Percentiles rank a stretch among this genome's conserved stretches.
Evolutionary conservation across 2,888 invertebrate species (phyloP).

Genomic region (Epinotia bilunana): DNA sequence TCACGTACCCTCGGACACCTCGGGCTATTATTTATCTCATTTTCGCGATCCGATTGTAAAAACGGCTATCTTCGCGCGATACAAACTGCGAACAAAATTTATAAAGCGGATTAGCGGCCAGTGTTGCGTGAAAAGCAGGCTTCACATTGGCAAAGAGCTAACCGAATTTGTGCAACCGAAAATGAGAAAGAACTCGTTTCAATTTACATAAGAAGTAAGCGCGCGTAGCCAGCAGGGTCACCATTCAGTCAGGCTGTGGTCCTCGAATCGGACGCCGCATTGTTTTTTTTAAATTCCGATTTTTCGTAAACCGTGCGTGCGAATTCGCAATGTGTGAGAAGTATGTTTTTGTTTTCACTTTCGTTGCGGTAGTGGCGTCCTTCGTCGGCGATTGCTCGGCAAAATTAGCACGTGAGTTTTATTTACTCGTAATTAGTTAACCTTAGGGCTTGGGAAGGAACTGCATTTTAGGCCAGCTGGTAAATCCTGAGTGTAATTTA

Average conservation of each 20-base stretch:
- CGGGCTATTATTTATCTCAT: slow-evolving; percentile 39
- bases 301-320: slow-evolving; percentile 47
- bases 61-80: slow-evolving; percentile 41
- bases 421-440: slow-evolving; percentile 44
- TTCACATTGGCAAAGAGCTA: slow-evolving; percentile 75
- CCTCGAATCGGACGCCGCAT: slow-evolving; percentile 56
- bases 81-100: slow-evolving; percentile 58
- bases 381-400: slow-evolving; percentile 64
- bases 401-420: slow-evolving; percentile 74
- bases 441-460: slow-evolving; percentile 31
- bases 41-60: slow-evolving; percentile 37
- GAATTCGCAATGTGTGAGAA: slow-evolving; percentile 68
- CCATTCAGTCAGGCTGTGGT: slow-evolving; percentile 63
- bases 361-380: slow-evolving; percentile 60
- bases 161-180: slow-evolving; percentile 77
- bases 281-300: slow-evolving; percentile 50
- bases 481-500: slow-evolving; percentile 37
- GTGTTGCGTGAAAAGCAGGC: slow-evolving; percentile 77
- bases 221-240: slow-evolving; percentile 63
- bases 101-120: slow-evolving; percentile 71
- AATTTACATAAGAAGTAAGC: slow-evolving; percentile 70
- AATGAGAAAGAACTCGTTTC: slow-evolving; percentile 77
- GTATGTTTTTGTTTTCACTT: slow-evolving; percentile 66
- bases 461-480: slow-evolving; percentile 38
- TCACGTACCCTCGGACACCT: slow-evolving; percentile 11